These are phyloP conservation scores for Patella ulyssiponensis DNA, from an alignment of 2,888 invertebrate species.

Conservation along the genomic window DNA sequence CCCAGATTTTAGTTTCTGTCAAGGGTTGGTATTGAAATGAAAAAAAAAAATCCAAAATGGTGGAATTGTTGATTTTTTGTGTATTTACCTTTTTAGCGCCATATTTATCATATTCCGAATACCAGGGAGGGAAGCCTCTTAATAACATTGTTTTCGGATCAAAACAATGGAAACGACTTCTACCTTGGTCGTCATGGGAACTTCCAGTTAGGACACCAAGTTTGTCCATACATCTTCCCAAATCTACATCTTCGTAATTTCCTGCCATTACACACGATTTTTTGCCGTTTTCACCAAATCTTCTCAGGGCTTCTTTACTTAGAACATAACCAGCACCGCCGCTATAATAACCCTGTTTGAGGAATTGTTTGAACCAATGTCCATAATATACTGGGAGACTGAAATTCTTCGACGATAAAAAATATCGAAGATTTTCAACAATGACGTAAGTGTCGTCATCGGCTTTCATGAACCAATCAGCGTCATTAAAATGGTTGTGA, in stretches of 20 bases:
- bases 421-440: conserved; percentile 84
- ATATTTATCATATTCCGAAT: neutral
- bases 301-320: conserved; percentile 83
- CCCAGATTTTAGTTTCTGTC: too few relatives aligned
- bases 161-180: conserved; percentile 67
- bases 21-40: too few relatives aligned
- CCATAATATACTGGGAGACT: conserved; percentile 85
- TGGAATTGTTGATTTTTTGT: neutral
- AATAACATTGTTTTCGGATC: conserved; percentile 33
- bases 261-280: conserved; percentile 49
- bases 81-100: neutral
- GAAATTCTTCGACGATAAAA: conserved; percentile 78
- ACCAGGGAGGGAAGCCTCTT: neutral
- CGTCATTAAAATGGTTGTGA: conserved; percentile 84
- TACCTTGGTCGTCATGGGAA: conserved; percentile 57
- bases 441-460: conserved; percentile 98
- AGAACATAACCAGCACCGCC: conserved; percentile 86
- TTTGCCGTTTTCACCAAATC: conserved; percentile 77
- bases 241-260: conserved; percentile 64
- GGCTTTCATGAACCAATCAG: conserved; percentile 97
- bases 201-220: conserved; percentile 62
- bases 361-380: conserved; percentile 59
- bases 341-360: conserved; percentile 72
- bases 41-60: too few relatives aligned
- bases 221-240: conserved; percentile 64